A percentile compares a stretch with the other conserved stretches of the same genome.
Evolutionary conservation across 2,113 vertebrate genomes (phyloP).

Genomic region (Megatriorchis doriae): DNA sequence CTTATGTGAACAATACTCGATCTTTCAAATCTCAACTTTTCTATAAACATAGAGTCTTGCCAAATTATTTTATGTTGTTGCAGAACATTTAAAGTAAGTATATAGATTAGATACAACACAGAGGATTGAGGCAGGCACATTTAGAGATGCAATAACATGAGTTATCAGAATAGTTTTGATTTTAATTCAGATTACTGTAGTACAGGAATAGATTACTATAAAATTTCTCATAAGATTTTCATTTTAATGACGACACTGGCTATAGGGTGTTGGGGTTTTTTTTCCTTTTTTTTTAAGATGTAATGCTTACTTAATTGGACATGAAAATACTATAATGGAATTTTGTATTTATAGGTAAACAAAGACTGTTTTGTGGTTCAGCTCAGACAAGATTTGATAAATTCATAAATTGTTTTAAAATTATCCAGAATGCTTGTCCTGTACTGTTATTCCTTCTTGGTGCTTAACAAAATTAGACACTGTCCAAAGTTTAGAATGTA

Average conservation of each 20-base stretch:
- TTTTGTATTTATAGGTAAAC: not conserved
- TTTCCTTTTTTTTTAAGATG: not conserved
- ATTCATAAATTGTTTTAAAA: not conserved
- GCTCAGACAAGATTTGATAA: not conserved
- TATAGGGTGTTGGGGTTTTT: not conserved
- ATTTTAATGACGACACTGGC: not conserved
- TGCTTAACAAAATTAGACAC: not conserved
- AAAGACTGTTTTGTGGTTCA: not conserved
- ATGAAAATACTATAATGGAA: not conserved
- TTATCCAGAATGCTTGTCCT: not conserved
- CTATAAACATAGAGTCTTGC: not conserved
- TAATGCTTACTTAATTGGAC: not conserved
- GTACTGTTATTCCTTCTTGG: not conserved
- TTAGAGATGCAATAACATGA: not conserved
- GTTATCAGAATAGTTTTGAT: not conserved
- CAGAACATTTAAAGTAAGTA: conserved; percentile 11
- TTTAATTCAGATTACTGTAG: not conserved
- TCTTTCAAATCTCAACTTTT: conserved; percentile 35
- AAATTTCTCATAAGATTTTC: not conserved
- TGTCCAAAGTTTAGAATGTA: not conserved
- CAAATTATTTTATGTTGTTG: conserved; percentile 9
- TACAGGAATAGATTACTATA: not conserved
- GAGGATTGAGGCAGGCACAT: not conserved
- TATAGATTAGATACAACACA: not conserved
- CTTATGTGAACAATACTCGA: conserved; percentile 30